A percentile compares a stretch with the other conserved stretches of the same genome.
Evolutionary conservation across 2,888 invertebrate species (phyloP).

Genomic region (Sisyra terminalis): DNA sequence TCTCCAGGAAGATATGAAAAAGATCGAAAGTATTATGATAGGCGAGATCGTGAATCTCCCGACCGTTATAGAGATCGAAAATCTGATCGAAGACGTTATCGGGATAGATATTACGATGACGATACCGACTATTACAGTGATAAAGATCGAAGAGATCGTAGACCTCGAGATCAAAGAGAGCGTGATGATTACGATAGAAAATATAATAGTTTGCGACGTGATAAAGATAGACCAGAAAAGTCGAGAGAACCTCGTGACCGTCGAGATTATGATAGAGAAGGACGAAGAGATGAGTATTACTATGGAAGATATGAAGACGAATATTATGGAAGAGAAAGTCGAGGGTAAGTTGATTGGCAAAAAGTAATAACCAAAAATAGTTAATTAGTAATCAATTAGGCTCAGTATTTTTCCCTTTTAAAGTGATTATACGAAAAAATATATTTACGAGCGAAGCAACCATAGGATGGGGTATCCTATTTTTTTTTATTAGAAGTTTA

Average conservation of each 20-base stretch:
- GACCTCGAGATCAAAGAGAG: conserved; percentile 20
- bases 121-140: conserved; percentile 54
- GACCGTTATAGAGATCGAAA: conserved; percentile 20
- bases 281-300: conserved; percentile 20
- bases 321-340: conserved; percentile 17
- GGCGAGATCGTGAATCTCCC: conserved; percentile 20
- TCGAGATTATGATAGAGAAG: conserved; percentile 26
- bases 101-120: conserved; percentile 41
- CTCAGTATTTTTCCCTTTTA: no score
- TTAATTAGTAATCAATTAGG: neutral
- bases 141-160: conserved; percentile 35
- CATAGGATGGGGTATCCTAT: no score
- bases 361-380: conserved; percentile 6
- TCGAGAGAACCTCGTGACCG: conserved; percentile 24
- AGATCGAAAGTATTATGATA: conserved; percentile 16
- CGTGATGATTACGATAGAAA: conserved; percentile 24
- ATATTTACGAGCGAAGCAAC: no score
- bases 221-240: conserved; percentile 20
- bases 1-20: conserved; percentile 13
- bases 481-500: no score
- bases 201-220: conserved; percentile 22
- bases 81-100: conserved; percentile 21
- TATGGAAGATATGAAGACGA: conserved; percentile 23
- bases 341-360: conserved; percentile 5
- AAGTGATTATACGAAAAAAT: no score